phyloP scores from a whole-genome alignment of 2,113 vertebrate species.

The Nycticryphes semicollaris region DNA sequence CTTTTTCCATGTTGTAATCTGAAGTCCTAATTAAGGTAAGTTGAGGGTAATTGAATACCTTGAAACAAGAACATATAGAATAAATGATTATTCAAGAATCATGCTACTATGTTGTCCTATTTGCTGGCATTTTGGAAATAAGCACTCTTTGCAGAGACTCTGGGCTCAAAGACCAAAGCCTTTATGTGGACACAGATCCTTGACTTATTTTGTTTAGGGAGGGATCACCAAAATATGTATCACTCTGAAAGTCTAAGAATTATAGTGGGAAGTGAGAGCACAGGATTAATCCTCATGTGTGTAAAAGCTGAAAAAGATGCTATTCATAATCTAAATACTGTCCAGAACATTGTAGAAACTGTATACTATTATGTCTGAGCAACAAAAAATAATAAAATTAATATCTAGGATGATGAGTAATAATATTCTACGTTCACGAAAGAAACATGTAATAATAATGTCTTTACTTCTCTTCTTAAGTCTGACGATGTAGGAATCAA shows the following conservation, averaged over 20 bases:
- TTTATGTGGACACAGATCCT: neutral
- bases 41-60: neutral
- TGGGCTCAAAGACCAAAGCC: neutral
- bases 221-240: neutral
- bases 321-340: neutral
- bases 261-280: neutral
- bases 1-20: neutral
- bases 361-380: neutral
- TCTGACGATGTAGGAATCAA: neutral
- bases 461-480: neutral
- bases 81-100: neutral
- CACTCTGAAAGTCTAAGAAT: neutral
- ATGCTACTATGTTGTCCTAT: neutral
- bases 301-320: neutral
- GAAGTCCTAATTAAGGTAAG: neutral
- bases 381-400: neutral
- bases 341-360: neutral
- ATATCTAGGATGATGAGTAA: neutral
- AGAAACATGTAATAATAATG: neutral
- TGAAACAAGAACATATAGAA: neutral
- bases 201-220: neutral
- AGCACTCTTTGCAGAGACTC: neutral
- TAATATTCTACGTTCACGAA: neutral
- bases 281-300: neutral
- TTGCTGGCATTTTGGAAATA: neutral